A percentile compares a stretch with the other conserved stretches of the same genome.
Conservation (phyloP, 2,888 invertebrate species). For the Mythimna lalbum region DNA sequence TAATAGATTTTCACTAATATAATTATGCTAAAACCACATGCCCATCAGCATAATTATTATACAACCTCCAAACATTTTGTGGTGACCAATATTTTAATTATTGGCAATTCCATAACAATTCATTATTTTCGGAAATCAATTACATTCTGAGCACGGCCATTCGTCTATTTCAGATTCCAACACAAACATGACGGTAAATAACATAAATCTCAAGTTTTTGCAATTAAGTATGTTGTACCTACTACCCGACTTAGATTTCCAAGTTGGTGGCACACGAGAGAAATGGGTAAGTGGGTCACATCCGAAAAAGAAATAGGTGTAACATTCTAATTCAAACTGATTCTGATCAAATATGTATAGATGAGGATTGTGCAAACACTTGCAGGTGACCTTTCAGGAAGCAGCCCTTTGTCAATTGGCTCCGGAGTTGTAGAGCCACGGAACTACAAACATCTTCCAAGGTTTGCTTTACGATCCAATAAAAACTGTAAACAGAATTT, state of each 20-base stretch:
- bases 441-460: constrained; percentile 50
- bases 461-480: constrained; percentile 58
- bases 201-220: constrained; percentile 36
- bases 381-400: constrained; percentile 69
- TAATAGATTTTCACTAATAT: not conserved
- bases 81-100: not conserved
- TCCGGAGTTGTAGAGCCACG: constrained; percentile 57
- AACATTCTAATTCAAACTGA: constrained; percentile 67
- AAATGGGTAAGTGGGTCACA: constrained; percentile 64
- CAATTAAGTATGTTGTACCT: constrained; percentile 47
- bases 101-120: not conserved
- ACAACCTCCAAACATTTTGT: not conserved
- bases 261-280: constrained; percentile 40
- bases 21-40: not conserved
- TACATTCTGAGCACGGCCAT: constrained; percentile 1
- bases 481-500: constrained; percentile 28
- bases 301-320: constrained; percentile 56
- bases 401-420: constrained; percentile 67
- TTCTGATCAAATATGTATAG: constrained; percentile 71
- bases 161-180: constrained; percentile 18
- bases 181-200: constrained; percentile 2
- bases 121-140: not conserved
- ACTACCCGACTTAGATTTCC: constrained; percentile 46
- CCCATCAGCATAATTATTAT: not conserved
- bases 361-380: constrained; percentile 66